These are phyloP conservation scores for Xestia ashworthii DNA, from an alignment of 2,888 invertebrate genomes.

Conservation along the genomic window DNA sequence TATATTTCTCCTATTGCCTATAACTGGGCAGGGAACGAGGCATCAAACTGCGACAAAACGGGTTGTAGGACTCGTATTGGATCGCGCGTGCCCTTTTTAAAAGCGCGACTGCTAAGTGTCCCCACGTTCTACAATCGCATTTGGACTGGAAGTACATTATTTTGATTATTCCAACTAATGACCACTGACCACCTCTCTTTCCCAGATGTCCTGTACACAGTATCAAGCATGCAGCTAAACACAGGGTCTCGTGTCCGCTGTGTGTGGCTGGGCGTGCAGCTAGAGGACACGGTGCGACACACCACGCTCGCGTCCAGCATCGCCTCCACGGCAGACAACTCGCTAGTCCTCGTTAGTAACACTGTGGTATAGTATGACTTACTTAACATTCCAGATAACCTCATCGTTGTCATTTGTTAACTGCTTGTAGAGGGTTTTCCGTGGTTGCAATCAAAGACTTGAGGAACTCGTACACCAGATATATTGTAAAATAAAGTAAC, in stretches of 20 bases:
- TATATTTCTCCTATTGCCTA: too few species aligned
- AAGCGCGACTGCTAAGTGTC: too few species aligned
- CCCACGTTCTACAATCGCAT: too few species aligned
- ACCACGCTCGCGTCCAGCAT: constrained; percentile 86
- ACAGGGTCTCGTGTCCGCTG: constrained; percentile 90
- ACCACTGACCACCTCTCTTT: background rate
- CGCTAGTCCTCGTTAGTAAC: constrained; percentile 80
- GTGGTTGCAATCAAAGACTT: too few species aligned
- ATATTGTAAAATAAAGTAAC: too few species aligned
- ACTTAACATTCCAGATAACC: background rate
- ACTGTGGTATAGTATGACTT: constrained; percentile 22
- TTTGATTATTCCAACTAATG: background rate
- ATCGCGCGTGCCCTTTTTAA: too few species aligned
- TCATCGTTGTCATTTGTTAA: too few species aligned
- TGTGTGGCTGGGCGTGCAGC: constrained; percentile 91
- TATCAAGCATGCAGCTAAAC: constrained; percentile 87
- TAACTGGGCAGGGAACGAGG: background rate
- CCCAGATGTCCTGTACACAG: constrained; percentile 88
- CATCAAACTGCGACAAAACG: background rate
- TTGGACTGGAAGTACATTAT: too few species aligned
- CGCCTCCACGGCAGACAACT: constrained; percentile 88
- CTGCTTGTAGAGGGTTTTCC: too few species aligned
- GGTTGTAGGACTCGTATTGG: background rate
- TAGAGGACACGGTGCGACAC: constrained; percentile 80
- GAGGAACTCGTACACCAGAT: too few species aligned